These are phyloP conservation scores for Chydorus sphaericus DNA, from an alignment of 2,888 invertebrate genomes.

Conservation along the genomic window DNA sequence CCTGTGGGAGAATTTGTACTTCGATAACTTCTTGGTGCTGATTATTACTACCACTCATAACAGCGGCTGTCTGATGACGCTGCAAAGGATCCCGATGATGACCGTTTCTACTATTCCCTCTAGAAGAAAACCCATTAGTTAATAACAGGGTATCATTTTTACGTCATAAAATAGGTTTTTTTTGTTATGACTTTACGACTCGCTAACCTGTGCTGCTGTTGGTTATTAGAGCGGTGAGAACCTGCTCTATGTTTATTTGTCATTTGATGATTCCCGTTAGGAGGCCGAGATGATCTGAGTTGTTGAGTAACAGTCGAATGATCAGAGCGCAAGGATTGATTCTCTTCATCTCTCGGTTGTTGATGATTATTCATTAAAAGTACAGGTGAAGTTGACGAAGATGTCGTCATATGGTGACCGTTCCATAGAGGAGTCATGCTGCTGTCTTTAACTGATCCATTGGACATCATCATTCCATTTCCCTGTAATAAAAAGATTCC, in stretches of 20 bases:
- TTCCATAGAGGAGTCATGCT: not conserved
- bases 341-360: constrained; percentile 3
- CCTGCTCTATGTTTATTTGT: too few species aligned
- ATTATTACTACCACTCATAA: not conserved
- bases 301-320: not conserved
- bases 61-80: not conserved
- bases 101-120: too few species aligned
- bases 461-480: constrained; percentile 1
- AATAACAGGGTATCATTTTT: not conserved
- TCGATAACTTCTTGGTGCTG: constrained; percentile 70
- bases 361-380: too few species aligned
- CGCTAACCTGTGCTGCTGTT: too few species aligned
- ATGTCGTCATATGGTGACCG: not conserved
- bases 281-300: not conserved
- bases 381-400: not conserved
- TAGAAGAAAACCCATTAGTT: not conserved
- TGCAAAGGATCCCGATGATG: constrained; percentile 15
- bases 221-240: too few species aligned
- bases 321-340: constrained; percentile 10
- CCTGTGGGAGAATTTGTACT: constrained; percentile 75
- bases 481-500: too few species aligned
- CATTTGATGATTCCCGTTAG: not conserved
- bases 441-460: not conserved
- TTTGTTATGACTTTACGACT: too few species aligned
- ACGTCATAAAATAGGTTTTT: not conserved